These are phyloP conservation scores for Nycticebus coucang DNA, from an alignment of 2,113 vertebrate species.

Conservation along the genomic window DNA sequence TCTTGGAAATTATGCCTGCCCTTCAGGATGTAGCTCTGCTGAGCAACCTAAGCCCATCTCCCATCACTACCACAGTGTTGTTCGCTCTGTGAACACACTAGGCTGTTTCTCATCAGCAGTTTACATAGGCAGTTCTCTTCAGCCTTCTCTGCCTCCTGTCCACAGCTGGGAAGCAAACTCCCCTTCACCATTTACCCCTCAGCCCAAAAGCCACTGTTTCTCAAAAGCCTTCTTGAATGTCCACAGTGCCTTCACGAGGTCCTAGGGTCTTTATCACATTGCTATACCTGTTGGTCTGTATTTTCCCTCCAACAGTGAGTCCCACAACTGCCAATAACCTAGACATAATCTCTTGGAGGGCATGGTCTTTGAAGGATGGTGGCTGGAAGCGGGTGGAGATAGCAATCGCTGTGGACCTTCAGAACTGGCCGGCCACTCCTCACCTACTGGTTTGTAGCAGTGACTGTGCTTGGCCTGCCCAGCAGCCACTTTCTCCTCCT, in stretches of 20 bases:
- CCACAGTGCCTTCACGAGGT: not conserved
- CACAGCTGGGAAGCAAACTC: not conserved
- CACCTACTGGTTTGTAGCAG: not conserved
- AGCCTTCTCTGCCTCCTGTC: not conserved
- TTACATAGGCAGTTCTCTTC: rapidly evolving
- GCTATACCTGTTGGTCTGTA: not conserved
- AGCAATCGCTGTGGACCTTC: not conserved
- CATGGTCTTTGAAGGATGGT: not conserved
- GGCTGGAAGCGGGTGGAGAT: not conserved
- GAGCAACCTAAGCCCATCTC: no score
- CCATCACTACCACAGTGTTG: no score
- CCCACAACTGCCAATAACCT: not conserved
- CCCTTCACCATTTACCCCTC: not conserved
- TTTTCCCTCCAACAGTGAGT: not conserved
- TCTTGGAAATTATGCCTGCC: no score
- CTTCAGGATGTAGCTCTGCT: not conserved
- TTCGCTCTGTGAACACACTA: not conserved
- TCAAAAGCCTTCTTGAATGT: not conserved
- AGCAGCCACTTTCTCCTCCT: not conserved
- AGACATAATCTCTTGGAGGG: not conserved
- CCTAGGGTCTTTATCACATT: not conserved
- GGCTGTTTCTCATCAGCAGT: not conserved
- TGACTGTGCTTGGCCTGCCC: not conserved
- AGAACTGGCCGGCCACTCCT: not conserved
- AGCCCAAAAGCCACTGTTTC: not conserved